Base-by-base conservation (phyloP, 2,888 invertebrate genomes). In the Rosalia funebris region DNA sequence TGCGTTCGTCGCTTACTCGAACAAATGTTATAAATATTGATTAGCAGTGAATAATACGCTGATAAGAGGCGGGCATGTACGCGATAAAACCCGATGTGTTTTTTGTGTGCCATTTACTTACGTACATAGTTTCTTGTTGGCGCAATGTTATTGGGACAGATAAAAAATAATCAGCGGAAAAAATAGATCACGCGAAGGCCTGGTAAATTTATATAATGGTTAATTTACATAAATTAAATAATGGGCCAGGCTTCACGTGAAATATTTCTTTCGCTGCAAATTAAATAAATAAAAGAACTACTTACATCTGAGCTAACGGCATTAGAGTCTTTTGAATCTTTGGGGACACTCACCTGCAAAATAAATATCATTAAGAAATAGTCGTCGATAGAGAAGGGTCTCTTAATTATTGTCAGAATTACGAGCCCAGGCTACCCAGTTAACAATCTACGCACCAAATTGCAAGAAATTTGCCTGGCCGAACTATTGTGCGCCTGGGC, bases 341-440 rank as follows among this genome's bases (percentile, higher is more conserved):
- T 67, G 61, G 70, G 69, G 68, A 72, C 69, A 72, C 71, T 72
- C 71, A 72, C 71, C 71, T 72, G 68, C 1, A 71, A 61, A 34
- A 34, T 34, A 34, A 34, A 34, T 3, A 25, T 25, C 9, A 5
- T 25, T 25, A 25, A 5, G 25, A 25, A n/a, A n/a, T n/a, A n/a
- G n/a, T n/a, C n/a, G n/a, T n/a, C n/a, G n/a, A n/a, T n/a, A n/a
- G n/a, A n/a, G n/a, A n/a, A n/a, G n/a, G n/a, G n/a, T n/a, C n/a
- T n/a, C n/a, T n/a, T n/a, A n/a, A n/a, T n/a, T n/a, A n/a, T n/a
- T n/a, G n/a, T n/a, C n/a, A n/a, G n/a, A n/a, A n/a, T n/a, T n/a
- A n/a, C n/a, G n/a, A n/a, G n/a, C n/a, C n/a, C n/a, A n/a, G n/a
- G n/a, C n/a, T n/a, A n/a, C n/a, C n/a, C n/a, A n/a, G n/a, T n/a